Base-by-base conservation (phyloP, 2,113 vertebrate genomes). In the Antechinus stuartii region DNA sequence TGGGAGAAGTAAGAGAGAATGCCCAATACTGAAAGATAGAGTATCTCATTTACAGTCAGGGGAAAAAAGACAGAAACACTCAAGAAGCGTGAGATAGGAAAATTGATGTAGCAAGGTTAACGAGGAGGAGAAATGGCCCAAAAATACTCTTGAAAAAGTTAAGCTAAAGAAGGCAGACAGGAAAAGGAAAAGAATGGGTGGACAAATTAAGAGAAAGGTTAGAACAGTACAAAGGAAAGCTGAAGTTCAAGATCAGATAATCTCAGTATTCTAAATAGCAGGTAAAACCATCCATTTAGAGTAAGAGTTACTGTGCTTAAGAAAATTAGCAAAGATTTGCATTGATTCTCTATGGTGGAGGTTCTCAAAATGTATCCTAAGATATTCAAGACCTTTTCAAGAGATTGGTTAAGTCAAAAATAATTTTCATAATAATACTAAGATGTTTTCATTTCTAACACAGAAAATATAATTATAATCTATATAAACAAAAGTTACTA, bases 91-190 rank as follows among this genome's bases (percentile, higher is more conserved):
- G 19, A 84, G 7, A 84, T n/a, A 84, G 16, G 35, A 76, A 76
- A 16, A 84, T 0, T 23, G 19, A 84, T 84, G 7, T 84, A 23
- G 19, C 22, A 84, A 42, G 6, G 7, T 84, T 84, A 84, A 23
- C 7, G 19, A 23, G 5, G 35, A 19, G 68, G 19, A 42, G 61
- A 2, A 76, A 23, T 19, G 61, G 14, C 14, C n/a, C 96, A 95
- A 95, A 94, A 76, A 30, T 12, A 90, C 49, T 92, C 91, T 95
- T 95, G 27, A 92, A 95, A 95, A 42, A 91, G 57, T 92, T 89
- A 95, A 95, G 90, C 49, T 50, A 23, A 95, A 61, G 57, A 1
- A n/a, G 61, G 61, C 35, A 76, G 30, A 76, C 12, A 76, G 61
- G 14, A 27, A n/a, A 68, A 57, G 61, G 14, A 27, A n/a, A 68